phyloP scores from a whole-genome alignment of 2,113 vertebrate genomes.

The Falco punctatus region DNA sequence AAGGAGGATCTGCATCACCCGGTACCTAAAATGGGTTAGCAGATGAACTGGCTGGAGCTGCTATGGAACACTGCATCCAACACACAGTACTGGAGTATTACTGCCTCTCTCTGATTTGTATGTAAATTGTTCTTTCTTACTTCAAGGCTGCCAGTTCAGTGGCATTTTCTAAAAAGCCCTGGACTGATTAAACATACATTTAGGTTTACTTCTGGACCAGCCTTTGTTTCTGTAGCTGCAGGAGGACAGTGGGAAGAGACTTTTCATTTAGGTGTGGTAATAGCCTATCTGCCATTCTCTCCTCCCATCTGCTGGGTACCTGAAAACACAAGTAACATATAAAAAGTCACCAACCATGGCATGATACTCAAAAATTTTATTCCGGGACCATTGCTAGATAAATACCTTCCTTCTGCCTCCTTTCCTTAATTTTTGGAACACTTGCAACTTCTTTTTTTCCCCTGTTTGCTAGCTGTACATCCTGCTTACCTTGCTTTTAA shows the following conservation, averaged over 20 bases:
- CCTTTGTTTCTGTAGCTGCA: not conserved
- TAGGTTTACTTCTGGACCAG: not conserved
- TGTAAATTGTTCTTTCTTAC: not conserved
- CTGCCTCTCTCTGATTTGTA: not conserved
- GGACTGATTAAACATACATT: not conserved
- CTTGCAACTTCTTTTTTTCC: not conserved
- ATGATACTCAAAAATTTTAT: not conserved
- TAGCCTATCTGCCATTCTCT: not conserved
- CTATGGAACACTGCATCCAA: not conserved
- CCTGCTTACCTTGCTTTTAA: not conserved
- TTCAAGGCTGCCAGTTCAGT: not conserved
- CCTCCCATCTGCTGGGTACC: constrained; percentile 53
- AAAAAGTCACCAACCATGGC: not conserved
- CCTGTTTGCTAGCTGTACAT: not conserved
- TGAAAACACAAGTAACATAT: not conserved
- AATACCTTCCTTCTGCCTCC: not conserved
- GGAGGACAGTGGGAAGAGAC: not conserved
- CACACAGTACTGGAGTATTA: not conserved
- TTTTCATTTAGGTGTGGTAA: not conserved
- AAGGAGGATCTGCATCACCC: not conserved
- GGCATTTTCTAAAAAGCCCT: not conserved
- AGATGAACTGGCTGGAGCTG: not conserved
- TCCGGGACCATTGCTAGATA: not conserved
- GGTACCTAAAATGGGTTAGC: not conserved
- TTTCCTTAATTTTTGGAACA: not conserved